phyloP scores from a whole-genome alignment of 2,113 vertebrate genomes.

The Octodon degus region DNA sequence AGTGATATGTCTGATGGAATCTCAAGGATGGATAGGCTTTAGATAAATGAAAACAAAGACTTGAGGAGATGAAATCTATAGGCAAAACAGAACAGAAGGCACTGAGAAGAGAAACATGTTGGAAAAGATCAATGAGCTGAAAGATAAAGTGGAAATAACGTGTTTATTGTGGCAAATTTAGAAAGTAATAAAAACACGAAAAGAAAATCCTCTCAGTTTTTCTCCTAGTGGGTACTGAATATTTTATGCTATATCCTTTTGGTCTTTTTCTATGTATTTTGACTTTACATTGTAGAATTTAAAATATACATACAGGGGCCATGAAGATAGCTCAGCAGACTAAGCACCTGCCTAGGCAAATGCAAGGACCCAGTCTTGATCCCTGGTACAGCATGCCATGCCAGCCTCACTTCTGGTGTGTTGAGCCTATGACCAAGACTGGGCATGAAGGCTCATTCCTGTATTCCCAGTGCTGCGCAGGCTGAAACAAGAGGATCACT shows the following conservation, averaged over 20 bases:
- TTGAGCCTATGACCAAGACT: too few relatives aligned
- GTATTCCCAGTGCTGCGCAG: too few relatives aligned
- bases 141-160: conserved; percentile 24
- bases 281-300: not conserved
- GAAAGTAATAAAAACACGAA: conserved; percentile 51
- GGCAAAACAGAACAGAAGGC: not conserved
- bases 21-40: conserved; percentile 19
- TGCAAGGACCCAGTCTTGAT: too few relatives aligned
- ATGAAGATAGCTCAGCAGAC: too few relatives aligned
- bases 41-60: not conserved
- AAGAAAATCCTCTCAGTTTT: not conserved
- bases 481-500: too few relatives aligned
- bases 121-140: not conserved
- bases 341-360: too few relatives aligned
- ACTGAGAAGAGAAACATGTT: not conserved
- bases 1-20: not conserved
- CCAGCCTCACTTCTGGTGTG: too few relatives aligned
- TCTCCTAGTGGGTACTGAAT: conserved; percentile 4
- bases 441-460: too few relatives aligned
- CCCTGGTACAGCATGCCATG: too few relatives aligned
- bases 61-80: not conserved
- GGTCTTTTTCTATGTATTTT: conserved; percentile 23
- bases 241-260: not conserved
- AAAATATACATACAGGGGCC: not conserved
- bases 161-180: conserved; percentile 16